A percentile compares a stretch with the other conserved stretches of the same genome.
phyloP scores from a whole-genome alignment of 2,888 invertebrate genomes.

The Pseudolycoriella hygida region DNA sequence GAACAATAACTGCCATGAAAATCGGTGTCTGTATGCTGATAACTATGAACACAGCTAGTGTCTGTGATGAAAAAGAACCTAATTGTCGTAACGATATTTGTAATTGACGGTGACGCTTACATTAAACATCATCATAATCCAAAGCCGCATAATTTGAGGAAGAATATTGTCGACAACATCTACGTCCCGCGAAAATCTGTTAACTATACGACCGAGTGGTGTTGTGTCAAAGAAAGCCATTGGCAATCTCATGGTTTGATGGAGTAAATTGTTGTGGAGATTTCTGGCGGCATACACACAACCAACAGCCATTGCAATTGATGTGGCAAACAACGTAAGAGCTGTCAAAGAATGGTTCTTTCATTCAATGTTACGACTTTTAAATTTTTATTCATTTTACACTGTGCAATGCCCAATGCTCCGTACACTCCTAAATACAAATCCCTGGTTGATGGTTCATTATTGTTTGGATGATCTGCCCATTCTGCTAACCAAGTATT shows the following conservation, averaged over 20 bases:
- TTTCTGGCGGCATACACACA: constrained; percentile 38
- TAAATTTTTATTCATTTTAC: constrained; percentile 36
- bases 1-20: constrained; percentile 20
- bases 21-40: constrained; percentile 18
- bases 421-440: constrained; percentile 82
- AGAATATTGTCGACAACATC: constrained; percentile 44
- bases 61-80: constrained; percentile 9
- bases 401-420: constrained; percentile 72
- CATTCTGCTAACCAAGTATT: constrained; percentile 73
- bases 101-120: neutral
- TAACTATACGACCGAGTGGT: constrained; percentile 47
- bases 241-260: constrained; percentile 39
- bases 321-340: constrained; percentile 14
- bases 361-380: too few relatives aligned
- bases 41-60: constrained; percentile 12
- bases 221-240: constrained; percentile 49
- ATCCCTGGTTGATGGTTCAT: constrained; percentile 42
- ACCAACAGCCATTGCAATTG: constrained; percentile 29
- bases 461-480: constrained; percentile 50
- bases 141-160: constrained; percentile 32
- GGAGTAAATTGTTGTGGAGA: constrained; percentile 39
- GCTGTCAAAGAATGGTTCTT: neutral
- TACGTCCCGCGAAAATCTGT: constrained; percentile 47
- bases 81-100: neutral
- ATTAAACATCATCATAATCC: constrained; percentile 17